Percentiles rank a stretch among this genome's conserved stretches.
phyloP scores from a whole-genome alignment of 37 sponge, comb jelly and placozoan genomes.

The Beroe forskalii region DNA sequence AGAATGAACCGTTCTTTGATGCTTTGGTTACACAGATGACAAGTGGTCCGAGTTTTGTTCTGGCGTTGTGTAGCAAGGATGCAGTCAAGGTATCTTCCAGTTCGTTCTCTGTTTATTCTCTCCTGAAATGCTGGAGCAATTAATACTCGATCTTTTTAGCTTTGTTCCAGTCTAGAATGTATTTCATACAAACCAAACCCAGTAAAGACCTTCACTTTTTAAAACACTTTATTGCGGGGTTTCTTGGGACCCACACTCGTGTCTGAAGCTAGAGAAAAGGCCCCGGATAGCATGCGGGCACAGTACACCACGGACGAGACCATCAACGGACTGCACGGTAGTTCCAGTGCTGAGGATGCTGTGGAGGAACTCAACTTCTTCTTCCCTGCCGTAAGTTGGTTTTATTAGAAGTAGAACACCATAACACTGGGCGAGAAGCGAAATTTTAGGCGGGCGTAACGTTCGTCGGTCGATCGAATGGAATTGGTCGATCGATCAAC shows the following conservation, averaged over 20 bases:
- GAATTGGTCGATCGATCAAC: no score
- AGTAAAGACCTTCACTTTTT: no score
- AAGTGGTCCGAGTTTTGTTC: conserved; percentile 38
- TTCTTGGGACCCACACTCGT: conserved; percentile 16
- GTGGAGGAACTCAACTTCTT: conserved; percentile 64
- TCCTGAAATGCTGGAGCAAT: no score
- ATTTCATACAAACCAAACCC: no score
- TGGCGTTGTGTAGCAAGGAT: conserved; percentile 51
- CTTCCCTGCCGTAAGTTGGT: conserved; percentile 44
- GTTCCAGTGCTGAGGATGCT: conserved; percentile 56
- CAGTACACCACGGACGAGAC: conserved; percentile 11
- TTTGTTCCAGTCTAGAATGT: no score
- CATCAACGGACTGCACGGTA: conserved; percentile 58
- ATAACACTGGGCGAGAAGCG: no score
- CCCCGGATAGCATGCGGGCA: conserved; percentile 34
- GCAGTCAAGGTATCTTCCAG: conserved; percentile 62
- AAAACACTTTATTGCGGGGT: no score
- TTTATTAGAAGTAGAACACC: neutral
- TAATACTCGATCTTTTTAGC: no score
- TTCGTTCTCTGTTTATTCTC: no score
- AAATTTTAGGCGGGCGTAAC: no score
- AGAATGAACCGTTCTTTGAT: conserved; percentile 24
- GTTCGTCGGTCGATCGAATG: no score
- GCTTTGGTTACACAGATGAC: conserved; percentile 29
- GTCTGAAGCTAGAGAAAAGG: conserved; percentile 1